A percentile compares a stretch with the other conserved stretches of the same genome.
These are phyloP conservation scores for Centropristis striata DNA, from an alignment of 2,113 vertebrate genomes.

Conservation along the genomic window DNA sequence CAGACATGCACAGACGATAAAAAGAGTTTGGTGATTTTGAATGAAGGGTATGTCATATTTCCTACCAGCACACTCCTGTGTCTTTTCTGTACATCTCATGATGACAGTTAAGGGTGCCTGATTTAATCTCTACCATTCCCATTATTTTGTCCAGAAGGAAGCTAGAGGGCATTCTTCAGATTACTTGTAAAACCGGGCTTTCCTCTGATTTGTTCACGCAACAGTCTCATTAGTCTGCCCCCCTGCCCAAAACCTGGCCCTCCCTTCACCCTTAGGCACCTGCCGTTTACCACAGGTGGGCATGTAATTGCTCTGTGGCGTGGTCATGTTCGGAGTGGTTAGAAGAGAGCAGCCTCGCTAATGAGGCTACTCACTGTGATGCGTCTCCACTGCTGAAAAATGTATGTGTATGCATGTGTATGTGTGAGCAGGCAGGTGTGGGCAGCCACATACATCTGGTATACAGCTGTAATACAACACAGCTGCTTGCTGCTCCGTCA, in stretches of 20 bases:
- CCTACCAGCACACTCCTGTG: background rate
- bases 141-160: background rate
- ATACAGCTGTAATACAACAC: slow-evolving; percentile 31
- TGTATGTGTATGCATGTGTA: background rate
- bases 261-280: slow-evolving; percentile 69
- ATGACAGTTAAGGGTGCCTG: background rate
- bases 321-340: slow-evolving; percentile 69
- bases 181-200: slow-evolving; percentile 38
- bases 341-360: slow-evolving; percentile 62
- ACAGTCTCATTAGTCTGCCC: slow-evolving; percentile 72
- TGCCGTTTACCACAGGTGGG: slow-evolving; percentile 77
- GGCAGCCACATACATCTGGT: slow-evolving; percentile 47
- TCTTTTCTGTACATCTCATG: background rate
- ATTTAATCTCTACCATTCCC: background rate
- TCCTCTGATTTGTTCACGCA: slow-evolving; percentile 54
- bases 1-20: too few species aligned
- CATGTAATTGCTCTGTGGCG: slow-evolving; percentile 77
- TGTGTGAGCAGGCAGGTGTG: slow-evolving; percentile 43
- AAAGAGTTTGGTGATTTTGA: too few species aligned
- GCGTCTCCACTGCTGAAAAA: slow-evolving; percentile 48
- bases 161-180: slow-evolving; percentile 31
- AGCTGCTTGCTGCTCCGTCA: slow-evolving; percentile 43
- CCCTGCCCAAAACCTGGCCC: slow-evolving; percentile 55
- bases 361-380: slow-evolving; percentile 69
- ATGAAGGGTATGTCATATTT: background rate